These are phyloP conservation scores for Rhodinocichla rosea DNA, from an alignment of 2,113 vertebrate species.

Conservation along the genomic window DNA sequence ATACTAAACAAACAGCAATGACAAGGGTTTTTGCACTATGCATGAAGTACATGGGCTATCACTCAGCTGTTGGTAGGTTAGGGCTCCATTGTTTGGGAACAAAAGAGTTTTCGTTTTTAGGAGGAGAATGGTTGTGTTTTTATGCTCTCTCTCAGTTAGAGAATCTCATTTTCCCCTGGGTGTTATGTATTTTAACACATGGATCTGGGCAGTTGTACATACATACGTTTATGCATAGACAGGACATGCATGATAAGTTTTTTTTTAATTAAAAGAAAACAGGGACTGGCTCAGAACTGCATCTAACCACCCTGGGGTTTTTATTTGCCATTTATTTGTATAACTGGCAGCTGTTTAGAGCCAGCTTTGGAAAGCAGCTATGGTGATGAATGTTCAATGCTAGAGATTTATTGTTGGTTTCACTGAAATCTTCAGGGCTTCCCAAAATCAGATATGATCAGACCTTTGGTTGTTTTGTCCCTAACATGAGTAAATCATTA, in stretches of 20 bases:
- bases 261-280: neutral
- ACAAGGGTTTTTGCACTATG: neutral
- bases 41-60: neutral
- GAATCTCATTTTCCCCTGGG: neutral
- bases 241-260: neutral
- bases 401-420: neutral
- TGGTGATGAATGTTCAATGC: neutral
- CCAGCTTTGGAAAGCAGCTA: neutral
- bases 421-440: neutral
- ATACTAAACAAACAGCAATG: neutral
- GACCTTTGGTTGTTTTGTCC: neutral
- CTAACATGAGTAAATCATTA: neutral
- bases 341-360: neutral
- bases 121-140: neutral
- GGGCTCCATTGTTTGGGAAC: neutral
- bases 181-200: neutral
- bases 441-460: neutral
- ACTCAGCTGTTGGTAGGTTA: neutral
- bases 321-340: neutral
- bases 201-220: neutral
- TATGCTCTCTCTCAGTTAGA: neutral
- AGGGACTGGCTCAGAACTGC: neutral
- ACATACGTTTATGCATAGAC: neutral
- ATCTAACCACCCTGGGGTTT: neutral
- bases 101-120: neutral